Percentiles rank a stretch among this genome's conserved stretches.
Evolutionary conservation across 1,140 invertebrate genomes (phyloP).

Genomic region (Pseudobourletiella spinata): DNA sequence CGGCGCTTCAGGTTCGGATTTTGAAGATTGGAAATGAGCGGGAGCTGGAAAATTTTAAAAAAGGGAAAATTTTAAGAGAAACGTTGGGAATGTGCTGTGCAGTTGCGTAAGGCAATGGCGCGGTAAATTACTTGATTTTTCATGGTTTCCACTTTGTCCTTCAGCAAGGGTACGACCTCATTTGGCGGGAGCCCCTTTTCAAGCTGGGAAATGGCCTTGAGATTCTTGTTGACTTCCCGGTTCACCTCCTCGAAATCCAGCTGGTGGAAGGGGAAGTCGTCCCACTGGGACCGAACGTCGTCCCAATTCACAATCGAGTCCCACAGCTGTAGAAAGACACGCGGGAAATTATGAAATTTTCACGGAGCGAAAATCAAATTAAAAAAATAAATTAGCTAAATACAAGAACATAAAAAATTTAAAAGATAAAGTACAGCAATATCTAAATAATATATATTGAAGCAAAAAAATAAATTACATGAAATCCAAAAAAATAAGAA

Average conservation of each 20-base stretch:
- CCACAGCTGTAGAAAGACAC: too few species aligned
- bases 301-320: slow-evolving; percentile 64
- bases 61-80: slow-evolving; percentile 12
- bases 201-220: slow-evolving; percentile 62
- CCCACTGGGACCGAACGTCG: slow-evolving; percentile 51
- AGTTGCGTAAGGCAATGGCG: neutral
- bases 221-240: slow-evolving; percentile 53
- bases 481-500: too few species aligned
- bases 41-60: slow-evolving; percentile 52
- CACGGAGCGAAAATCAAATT: too few species aligned
- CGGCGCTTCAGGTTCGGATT: slow-evolving; percentile 63
- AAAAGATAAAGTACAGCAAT: too few species aligned
- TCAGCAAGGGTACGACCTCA: slow-evolving; percentile 61
- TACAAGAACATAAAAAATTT: too few species aligned
- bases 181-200: slow-evolving; percentile 67
- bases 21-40: slow-evolving; percentile 60
- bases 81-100: too few species aligned
- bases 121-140: slow-evolving; percentile 53
- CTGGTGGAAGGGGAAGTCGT: slow-evolving; percentile 53
- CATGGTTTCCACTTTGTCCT: slow-evolving; percentile 63
- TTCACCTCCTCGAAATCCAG: slow-evolving; percentile 63
- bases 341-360: too few species aligned
- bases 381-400: too few species aligned
- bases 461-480: too few species aligned
- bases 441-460: too few species aligned